Evolutionary conservation across 2,888 invertebrate species (phyloP).

Genomic region (Danaus chrysippus): DNA sequence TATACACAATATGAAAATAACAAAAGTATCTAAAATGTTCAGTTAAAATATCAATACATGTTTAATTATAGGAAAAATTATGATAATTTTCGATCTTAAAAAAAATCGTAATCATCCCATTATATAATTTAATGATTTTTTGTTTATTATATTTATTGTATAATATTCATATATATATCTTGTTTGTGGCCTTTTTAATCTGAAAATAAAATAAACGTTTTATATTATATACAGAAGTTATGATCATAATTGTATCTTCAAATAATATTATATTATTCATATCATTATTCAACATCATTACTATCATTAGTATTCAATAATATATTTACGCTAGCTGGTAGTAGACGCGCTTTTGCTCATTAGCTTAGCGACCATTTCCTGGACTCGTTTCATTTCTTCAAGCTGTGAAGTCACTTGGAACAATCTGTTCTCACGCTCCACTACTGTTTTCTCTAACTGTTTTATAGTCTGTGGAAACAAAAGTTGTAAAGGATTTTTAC

Average conservation of each 20-base stretch:
- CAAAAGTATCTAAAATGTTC: constrained; percentile 2
- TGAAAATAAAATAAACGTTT: too few species aligned
- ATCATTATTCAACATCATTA: too few species aligned
- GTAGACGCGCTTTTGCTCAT: constrained; percentile 60
- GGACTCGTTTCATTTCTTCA: constrained; percentile 74
- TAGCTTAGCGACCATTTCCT: constrained; percentile 74
- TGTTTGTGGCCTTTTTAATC: too few species aligned
- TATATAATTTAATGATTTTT: too few species aligned
- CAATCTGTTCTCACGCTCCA: constrained; percentile 69
- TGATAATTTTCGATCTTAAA: not conserved
- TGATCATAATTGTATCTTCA: too few species aligned
- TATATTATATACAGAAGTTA: too few species aligned
- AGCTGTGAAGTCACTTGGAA: constrained; percentile 70
- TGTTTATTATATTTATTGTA: too few species aligned
- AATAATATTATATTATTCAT: too few species aligned
- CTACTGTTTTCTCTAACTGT: constrained; percentile 68
- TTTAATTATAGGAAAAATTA: too few species aligned
- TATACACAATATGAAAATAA: constrained; percentile 24
- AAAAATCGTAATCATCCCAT: not conserved
- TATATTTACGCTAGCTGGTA: constrained; percentile 36
- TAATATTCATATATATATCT: too few species aligned
- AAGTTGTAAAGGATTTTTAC: not conserved
- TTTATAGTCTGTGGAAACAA: constrained; percentile 58
- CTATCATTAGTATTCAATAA: too few species aligned
- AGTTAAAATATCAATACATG: not conserved